phyloP scores from a whole-genome alignment of 2,113 vertebrate genomes.

The Podarcis raffonei region DNA sequence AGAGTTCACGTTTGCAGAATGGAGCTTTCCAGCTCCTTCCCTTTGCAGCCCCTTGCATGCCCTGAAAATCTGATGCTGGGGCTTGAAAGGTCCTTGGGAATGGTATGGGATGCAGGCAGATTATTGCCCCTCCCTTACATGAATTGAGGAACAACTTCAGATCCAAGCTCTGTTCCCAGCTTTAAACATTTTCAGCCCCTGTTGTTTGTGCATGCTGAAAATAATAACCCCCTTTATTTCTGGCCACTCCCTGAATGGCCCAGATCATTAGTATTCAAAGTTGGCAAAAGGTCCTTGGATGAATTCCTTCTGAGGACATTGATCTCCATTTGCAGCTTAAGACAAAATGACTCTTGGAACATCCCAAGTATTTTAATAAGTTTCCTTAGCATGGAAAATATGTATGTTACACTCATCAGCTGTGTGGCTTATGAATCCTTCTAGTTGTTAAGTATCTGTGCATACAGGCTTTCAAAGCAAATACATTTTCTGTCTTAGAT shows the following conservation, averaged over 20 bases:
- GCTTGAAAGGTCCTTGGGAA: no score
- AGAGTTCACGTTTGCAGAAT: no score
- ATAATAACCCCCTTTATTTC: background rate
- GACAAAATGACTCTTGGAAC: background rate
- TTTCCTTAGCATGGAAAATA: conserved; percentile 1
- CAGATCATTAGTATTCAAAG: background rate
- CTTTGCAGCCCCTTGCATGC: no score
- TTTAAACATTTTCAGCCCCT: background rate
- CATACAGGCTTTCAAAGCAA: background rate
- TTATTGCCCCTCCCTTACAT: no score
- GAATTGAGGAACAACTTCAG: no score
- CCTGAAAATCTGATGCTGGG: no score
- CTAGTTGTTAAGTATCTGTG: conserved; percentile 28
- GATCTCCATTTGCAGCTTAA: background rate
- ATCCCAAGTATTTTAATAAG: background rate
- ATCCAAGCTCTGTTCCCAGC: background rate
- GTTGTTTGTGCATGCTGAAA: background rate
- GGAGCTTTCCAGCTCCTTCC: no score
- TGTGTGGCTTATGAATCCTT: conserved; percentile 45
- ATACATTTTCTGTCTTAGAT: background rate
- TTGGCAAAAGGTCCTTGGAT: background rate
- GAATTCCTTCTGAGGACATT: background rate
- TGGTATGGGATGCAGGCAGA: no score
- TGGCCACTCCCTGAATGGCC: background rate
- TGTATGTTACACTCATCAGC: background rate